Conservation (phyloP, 2,888 invertebrate genomes). For the Siphonodentalium dalli region DNA sequence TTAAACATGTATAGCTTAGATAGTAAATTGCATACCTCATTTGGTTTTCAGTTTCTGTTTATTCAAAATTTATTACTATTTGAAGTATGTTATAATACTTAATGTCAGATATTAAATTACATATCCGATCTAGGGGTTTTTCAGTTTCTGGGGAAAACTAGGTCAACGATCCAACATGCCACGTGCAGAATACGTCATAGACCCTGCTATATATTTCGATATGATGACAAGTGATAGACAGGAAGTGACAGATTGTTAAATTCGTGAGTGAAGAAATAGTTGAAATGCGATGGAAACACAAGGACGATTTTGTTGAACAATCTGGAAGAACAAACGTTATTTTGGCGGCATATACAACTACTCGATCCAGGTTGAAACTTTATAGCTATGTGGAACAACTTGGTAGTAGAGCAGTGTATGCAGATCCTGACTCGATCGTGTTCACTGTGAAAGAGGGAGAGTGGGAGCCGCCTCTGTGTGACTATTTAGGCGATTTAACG, state of each 20-base stretch:
- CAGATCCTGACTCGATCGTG: slow-evolving; percentile 9
- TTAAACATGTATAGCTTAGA: no score
- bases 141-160: slow-evolving; percentile 1
- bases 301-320: background rate
- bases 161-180: background rate
- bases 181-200: background rate
- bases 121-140: no score
- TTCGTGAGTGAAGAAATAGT: slow-evolving; percentile 2
- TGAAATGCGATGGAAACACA: background rate
- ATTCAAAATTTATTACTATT: no score
- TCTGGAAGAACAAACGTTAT: background rate
- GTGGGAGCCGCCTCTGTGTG: slow-evolving; percentile 36
- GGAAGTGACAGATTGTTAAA: background rate
- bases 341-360: slow-evolving; percentile 1
- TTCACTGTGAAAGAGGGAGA: slow-evolving; percentile 1
- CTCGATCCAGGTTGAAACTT: slow-evolving; percentile 3
- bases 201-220: background rate
- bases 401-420: slow-evolving; percentile 1
- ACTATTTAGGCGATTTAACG: no score
- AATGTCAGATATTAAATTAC: no score
- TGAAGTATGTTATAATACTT: no score
- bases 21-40: no score
- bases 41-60: no score
- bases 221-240: background rate
- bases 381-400: slow-evolving; percentile 1